Base-by-base conservation (phyloP, 1,140 invertebrate genomes). In the Saxidomus purpurata region DNA sequence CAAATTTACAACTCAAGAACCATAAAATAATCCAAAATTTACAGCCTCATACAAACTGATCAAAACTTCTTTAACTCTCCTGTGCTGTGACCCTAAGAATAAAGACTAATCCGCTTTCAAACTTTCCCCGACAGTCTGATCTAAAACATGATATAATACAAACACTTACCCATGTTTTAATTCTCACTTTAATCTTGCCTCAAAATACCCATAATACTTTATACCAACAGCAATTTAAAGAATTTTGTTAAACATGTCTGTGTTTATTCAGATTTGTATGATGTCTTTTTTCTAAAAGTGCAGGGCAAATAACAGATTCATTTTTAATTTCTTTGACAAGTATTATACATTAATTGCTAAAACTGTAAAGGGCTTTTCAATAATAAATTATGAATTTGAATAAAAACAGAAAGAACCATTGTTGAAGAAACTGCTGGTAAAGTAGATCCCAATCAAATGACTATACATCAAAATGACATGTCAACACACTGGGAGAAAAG, bases 261-360 rank as follows among this genome's bases (percentile, higher is more conserved):
- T n/a, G n/a, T n/a, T n/a, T n/a, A n/a, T n/a, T n/a, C n/a, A n/a
- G n/a, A n/a, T n/a, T n/a, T n/a, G n/a, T n/a, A n/a, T n/a, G n/a
- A n/a, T n/a, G n/a, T n/a, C n/a, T n/a, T n/a, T n/a, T 43, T 15
- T 4, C 6, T 43, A 43, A 43, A 43, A 43, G 4, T 43, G n/a
- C 59, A 63, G 4, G 11, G 28, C 25, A 63, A 63, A 63, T n/a
- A 25, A 63, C 25, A 28, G 25, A 63, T 63, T 28, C 59, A 63
- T 63, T 63, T n/a, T 71, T 38, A 17, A 71, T 36, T 71, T 8
- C 43, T 43, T 71, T 71, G 67, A 38, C 67, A 71, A 71, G 34
- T 34, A 71, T 71, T 8, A 67, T 31, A 67, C n/a, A 31, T 71
- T 71, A 31, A 38, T 31, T 71, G 19, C 8, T 9, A 63, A 55